phyloP scores from a whole-genome alignment of 2,113 vertebrate genomes.

The Grantiella picta region DNA sequence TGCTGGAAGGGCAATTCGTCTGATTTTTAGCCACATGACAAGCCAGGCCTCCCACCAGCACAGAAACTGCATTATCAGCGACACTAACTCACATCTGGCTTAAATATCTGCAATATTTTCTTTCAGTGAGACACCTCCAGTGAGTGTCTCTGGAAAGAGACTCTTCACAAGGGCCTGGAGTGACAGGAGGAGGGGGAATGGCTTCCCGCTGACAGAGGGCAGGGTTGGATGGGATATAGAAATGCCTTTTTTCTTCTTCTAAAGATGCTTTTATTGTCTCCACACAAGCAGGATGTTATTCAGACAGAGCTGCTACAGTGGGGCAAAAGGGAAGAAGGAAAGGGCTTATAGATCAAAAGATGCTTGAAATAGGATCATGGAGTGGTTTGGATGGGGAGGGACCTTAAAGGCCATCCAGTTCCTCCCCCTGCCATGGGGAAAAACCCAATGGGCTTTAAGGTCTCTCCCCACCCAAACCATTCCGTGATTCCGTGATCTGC shows the following conservation, averaged over 20 bases:
- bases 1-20: no score
- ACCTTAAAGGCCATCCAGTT: background rate
- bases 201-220: background rate
- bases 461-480: background rate
- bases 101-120: background rate
- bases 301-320: background rate
- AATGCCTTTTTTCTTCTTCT: background rate
- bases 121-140: background rate
- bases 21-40: background rate
- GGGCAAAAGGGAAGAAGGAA: background rate
- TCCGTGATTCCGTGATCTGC: fast-evolving
- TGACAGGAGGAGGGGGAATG: background rate
- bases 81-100: background rate
- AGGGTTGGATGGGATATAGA: background rate
- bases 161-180: background rate
- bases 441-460: background rate
- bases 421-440: fast-evolving
- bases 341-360: background rate
- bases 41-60: background rate
- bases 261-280: background rate
- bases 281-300: background rate
- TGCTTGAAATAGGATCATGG: background rate
- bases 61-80: background rate
- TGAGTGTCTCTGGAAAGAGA: background rate
- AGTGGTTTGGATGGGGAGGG: background rate